Percentiles rank a stretch among this genome's conserved stretches.
Conservation (phyloP, 1,140 invertebrate genomes). For the Tyrophagus putrescentiae region DNA sequence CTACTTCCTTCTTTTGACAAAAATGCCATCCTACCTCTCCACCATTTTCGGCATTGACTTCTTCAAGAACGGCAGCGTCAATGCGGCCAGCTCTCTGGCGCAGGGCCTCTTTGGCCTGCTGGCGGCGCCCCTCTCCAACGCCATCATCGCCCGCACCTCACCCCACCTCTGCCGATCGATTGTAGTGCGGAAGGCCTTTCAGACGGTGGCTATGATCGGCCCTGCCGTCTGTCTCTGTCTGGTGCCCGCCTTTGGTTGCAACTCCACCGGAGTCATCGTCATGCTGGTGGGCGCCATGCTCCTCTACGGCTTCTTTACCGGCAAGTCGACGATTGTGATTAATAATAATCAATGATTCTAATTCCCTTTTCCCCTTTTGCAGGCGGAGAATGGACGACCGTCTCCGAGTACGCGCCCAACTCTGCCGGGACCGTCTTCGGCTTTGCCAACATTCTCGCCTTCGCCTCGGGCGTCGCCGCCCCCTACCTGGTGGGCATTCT, state of each 20-base stretch:
- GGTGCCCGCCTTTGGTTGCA: slow-evolving; percentile 24
- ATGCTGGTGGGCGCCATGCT: slow-evolving; percentile 25
- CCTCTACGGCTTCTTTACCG: slow-evolving; percentile 23
- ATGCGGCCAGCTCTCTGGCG: slow-evolving; percentile 20
- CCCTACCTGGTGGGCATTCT: slow-evolving; percentile 3
- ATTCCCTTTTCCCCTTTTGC: too few relatives aligned
- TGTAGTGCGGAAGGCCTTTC: slow-evolving; percentile 22
- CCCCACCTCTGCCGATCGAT: slow-evolving; percentile 1
- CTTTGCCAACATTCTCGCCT: slow-evolving; percentile 16
- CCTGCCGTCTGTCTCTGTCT: slow-evolving; percentile 23
- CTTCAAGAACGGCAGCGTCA: slow-evolving; percentile 23
- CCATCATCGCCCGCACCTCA: slow-evolving; percentile 10
- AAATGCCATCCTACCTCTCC: slow-evolving; percentile 44
- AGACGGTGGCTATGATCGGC: slow-evolving; percentile 21
- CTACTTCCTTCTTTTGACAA: slow-evolving; percentile 82
- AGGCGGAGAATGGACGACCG: slow-evolving; percentile 25
- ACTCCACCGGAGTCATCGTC: slow-evolving; percentile 21
- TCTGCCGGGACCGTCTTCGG: slow-evolving; percentile 48
- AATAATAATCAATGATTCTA: too few relatives aligned
- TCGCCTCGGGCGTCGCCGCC: background rate
- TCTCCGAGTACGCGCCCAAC: slow-evolving; percentile 57
- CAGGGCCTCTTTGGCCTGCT: slow-evolving; percentile 16
- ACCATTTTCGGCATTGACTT: slow-evolving; percentile 39
- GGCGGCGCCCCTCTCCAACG: slow-evolving; percentile 17
- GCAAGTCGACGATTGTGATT: too few relatives aligned